Conservation (phyloP, 1,140 invertebrate species). For the Trissolcus basalis region DNA sequence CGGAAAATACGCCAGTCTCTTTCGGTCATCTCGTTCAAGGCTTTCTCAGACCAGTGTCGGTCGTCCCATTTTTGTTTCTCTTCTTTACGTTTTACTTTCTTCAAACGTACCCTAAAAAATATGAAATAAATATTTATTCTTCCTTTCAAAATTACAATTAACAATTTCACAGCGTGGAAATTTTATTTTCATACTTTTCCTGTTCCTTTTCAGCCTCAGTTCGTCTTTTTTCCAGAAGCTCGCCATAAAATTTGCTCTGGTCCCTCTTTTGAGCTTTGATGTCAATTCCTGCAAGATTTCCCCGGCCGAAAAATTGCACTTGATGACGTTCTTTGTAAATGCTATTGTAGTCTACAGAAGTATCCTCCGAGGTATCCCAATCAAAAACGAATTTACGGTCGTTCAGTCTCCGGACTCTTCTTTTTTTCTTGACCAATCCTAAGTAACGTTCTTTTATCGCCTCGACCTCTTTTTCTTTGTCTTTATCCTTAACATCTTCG, state of each 20-base stretch:
- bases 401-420: slow-evolving; percentile 93
- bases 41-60: slow-evolving; percentile 98
- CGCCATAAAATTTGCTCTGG: slow-evolving; percentile 98
- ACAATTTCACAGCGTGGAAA: no score
- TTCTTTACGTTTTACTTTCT: slow-evolving; percentile 96
- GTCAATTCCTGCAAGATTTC: slow-evolving; percentile 98
- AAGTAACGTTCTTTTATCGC: slow-evolving; percentile 96
- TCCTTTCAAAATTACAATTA: no score
- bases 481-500: slow-evolving; percentile 84
- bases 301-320: slow-evolving; percentile 97
- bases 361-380: slow-evolving; percentile 99
- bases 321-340: slow-evolving; percentile 97
- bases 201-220: slow-evolving; percentile 98
- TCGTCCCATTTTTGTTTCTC: slow-evolving; percentile 99
- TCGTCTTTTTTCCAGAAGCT: slow-evolving; percentile 94
- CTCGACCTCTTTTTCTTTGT: slow-evolving; percentile 93
- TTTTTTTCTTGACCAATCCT: slow-evolving; percentile 95
- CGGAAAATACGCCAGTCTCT: slow-evolving; percentile 99
- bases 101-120: slow-evolving; percentile 83
- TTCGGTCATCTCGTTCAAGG: slow-evolving; percentile 96
- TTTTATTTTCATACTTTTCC: no score
- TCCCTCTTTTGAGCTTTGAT: slow-evolving; percentile 98
- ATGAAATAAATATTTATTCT: no score
- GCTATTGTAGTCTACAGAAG: slow-evolving; percentile 97
- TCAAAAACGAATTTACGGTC: slow-evolving; percentile 99